Evolutionary conservation across 1,140 invertebrate species (phyloP), one percentile per base, ranked within the genome.

Genomic region (Berghia stephanieae): DNA sequence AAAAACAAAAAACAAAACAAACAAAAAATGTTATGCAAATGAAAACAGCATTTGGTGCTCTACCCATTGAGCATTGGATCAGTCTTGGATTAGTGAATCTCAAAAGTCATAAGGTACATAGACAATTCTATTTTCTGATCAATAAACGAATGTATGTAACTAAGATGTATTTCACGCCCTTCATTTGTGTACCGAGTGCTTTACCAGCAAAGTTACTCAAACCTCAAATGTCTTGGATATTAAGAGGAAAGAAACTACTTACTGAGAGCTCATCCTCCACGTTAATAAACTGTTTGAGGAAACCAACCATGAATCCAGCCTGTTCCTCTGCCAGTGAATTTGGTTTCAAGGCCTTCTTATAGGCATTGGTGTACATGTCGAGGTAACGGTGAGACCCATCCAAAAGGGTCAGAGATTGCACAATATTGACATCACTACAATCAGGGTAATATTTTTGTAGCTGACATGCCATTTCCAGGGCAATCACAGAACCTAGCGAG

Each of bases 331-430:
- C 70, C 10, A n/a, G 40, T 70, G 79, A 75, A 73, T 67, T 88
- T 18, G 84, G 85, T 42, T 86, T 75, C 34, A 81, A 71, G 18
- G 81, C 81, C 49, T 81, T 78, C 42, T 81, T 79, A 69, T 88
- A 85, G 13, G 73, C 63, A 6, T 92, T 92, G 21, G 93, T 94
- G 87, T 97, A 95, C 60, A 93, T 92, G 40, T 93, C 93, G 1
- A 99, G 93, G 88, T 95, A 98, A n/a, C 93, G 92, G 13, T 95
- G 96, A 1, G 96, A 97, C 27, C 97, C 97, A 90, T 98, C 97
- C 55, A 98, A 90, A 68, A 98, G 91, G 31, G 90, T 84, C 5
- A 92, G 80, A 40, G 82, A 81, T 57, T 87, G 80, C 46, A 95
- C 92, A n/a, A 96, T 87, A 43, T n/a, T n/a, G n/a, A n/a, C n/a